Evolutionary conservation across 1,140 invertebrate species (phyloP).

Genomic region (Ostrea denselamellosa): DNA sequence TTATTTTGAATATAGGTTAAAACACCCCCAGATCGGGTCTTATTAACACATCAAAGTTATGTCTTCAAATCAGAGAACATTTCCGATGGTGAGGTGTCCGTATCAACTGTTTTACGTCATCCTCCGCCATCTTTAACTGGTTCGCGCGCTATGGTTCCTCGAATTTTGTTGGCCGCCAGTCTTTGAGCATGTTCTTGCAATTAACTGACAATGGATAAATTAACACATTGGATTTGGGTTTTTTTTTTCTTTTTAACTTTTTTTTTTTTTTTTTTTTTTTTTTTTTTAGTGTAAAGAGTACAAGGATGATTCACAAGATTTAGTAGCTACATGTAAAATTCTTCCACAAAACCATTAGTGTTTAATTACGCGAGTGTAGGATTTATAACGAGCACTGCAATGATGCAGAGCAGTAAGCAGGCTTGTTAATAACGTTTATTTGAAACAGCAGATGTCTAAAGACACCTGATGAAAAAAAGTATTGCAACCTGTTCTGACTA

Average conservation of each 20-base stretch:
- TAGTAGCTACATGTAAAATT: not conserved
- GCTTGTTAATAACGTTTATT: not conserved
- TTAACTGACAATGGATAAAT: conserved; percentile 13
- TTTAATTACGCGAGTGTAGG: not conserved
- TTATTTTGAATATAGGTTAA: conserved; percentile 16
- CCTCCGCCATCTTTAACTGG: conserved; percentile 23
- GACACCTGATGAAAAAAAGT: too few relatives aligned
- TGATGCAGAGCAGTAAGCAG: not conserved
- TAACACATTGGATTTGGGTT: conserved; percentile 22
- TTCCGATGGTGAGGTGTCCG: conserved; percentile 3
- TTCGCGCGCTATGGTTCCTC: conserved; percentile 23
- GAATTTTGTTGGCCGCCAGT: not conserved
- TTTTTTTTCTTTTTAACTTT: not conserved
- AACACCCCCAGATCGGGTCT: conserved; percentile 16
- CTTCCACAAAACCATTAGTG: not conserved
- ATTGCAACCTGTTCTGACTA: too few relatives aligned
- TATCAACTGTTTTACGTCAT: conserved; percentile 13
- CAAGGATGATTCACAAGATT: conserved; percentile 2
- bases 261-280: not conserved
- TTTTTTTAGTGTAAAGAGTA: conserved; percentile 6
- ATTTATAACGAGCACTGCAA: not conserved
- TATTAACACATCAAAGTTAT: conserved; percentile 25
- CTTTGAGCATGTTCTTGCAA: conserved; percentile 29
- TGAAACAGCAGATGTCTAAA: not conserved
- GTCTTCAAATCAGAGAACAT: conserved; percentile 20